phyloP scores from a whole-genome alignment of 2,113 vertebrate genomes.

The Rhinichthys klamathensis region DNA sequence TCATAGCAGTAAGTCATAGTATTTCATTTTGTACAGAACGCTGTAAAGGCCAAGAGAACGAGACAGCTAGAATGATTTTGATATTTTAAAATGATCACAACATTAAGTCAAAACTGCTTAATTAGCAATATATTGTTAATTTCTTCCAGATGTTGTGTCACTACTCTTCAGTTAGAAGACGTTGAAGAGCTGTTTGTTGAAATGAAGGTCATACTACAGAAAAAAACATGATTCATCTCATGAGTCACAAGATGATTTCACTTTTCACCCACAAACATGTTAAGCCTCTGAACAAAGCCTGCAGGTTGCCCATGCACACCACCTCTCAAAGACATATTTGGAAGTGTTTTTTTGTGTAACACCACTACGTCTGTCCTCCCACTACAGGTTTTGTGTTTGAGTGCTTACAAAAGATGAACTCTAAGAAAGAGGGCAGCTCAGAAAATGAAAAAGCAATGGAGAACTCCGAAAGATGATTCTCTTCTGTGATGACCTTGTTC shows the following conservation, averaged over 20 bases:
- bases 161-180: background rate
- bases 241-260: conserved; percentile 29
- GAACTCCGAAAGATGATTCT: background rate
- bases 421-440: background rate
- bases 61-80: too few species aligned
- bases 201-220: background rate
- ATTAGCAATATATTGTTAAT: background rate
- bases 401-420: background rate
- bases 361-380: background rate
- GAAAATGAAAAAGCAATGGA: background rate
- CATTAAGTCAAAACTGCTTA: background rate
- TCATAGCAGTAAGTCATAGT: background rate
- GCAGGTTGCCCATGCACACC: background rate
- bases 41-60: background rate
- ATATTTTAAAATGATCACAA: too few species aligned
- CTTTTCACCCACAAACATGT: background rate
- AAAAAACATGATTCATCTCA: conserved; percentile 9
- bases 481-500: background rate
- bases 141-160: background rate
- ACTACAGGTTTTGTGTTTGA: background rate
- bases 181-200: conserved; percentile 1
- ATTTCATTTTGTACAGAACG: too few species aligned
- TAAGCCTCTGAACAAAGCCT: conserved; percentile 16
- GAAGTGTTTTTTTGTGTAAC: background rate
- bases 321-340: background rate